Evolutionary conservation across 2,797 vertebrate species (phyloP).

Genomic region (Gymnoscopelus braueri): DNA sequence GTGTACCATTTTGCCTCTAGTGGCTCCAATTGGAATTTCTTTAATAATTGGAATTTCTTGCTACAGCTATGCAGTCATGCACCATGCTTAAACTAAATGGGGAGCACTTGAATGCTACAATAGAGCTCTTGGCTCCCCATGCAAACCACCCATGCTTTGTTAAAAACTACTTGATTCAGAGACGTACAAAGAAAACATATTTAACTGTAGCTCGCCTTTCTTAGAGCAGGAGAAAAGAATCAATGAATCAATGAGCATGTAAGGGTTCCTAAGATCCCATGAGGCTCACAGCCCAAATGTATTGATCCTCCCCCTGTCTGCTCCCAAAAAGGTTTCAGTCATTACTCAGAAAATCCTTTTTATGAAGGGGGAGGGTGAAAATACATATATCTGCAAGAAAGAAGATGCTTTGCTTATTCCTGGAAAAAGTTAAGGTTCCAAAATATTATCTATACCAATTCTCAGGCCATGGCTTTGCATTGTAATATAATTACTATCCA

Average conservation of each 20-base stretch:
- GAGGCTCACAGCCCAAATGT: constrained; percentile 31
- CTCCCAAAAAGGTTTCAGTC: constrained; percentile 11
- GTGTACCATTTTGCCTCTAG: no score
- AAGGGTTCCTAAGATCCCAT: constrained; percentile 24
- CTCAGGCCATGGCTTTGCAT: not conserved
- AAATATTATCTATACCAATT: not conserved
- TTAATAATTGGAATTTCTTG: no score
- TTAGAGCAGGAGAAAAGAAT: constrained; percentile 14
- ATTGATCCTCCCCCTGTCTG: constrained; percentile 37
- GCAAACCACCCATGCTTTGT: not conserved
- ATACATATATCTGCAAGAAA: not conserved
- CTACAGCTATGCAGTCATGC: not conserved
- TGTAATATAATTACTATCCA: not conserved
- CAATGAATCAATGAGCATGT: constrained; percentile 20
- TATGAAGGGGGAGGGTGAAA: constrained; percentile 7
- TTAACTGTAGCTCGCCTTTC: constrained; percentile 7
- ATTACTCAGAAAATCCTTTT: constrained; percentile 14
- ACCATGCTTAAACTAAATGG: constrained; percentile 3
- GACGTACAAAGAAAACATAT: constrained; percentile 1
- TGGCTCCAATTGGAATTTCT: no score
- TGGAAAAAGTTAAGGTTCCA: not conserved
- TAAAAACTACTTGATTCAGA: not conserved
- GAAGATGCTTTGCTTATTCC: not conserved
- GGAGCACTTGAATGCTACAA: not conserved
- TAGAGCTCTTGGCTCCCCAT: not conserved